A percentile compares a stretch with the other conserved stretches of the same genome.
Conservation (phyloP, 1,140 invertebrate species). For the Drosophila lacteicornis region DNA sequence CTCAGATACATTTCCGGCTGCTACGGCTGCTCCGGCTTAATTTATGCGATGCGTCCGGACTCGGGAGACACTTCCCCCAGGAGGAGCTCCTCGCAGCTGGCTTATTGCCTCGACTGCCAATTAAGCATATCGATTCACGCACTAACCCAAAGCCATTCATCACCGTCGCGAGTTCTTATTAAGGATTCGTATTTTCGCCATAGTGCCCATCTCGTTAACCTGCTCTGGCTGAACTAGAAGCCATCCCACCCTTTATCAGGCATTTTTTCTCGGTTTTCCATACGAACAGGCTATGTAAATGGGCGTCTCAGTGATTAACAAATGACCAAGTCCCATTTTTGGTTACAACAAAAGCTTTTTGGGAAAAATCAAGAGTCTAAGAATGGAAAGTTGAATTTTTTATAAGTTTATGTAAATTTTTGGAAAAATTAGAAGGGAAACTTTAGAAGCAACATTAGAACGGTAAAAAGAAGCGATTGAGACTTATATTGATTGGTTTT, state of each 20-base stretch:
- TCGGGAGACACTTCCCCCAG: slow-evolving; percentile 19
- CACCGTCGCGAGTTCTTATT: slow-evolving; percentile 23
- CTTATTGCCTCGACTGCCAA: slow-evolving; percentile 37
- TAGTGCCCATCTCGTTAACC: slow-evolving; percentile 4
- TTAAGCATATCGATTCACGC: slow-evolving; percentile 40
- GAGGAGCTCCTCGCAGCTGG: slow-evolving; percentile 28
- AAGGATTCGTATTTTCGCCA: slow-evolving; percentile 1
- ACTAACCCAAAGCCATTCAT: slow-evolving; percentile 51
- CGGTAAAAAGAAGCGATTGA: background rate
- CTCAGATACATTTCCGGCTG: slow-evolving; percentile 29
- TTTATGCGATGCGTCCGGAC: slow-evolving; percentile 30
- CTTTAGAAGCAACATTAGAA: background rate
- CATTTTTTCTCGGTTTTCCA: slow-evolving; percentile 1
- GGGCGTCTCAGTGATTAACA: background rate
- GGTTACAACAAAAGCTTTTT: background rate
- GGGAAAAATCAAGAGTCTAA: background rate
- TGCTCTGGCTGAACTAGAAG: background rate
- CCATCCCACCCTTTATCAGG: background rate
- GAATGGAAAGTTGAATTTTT: slow-evolving; percentile 1
- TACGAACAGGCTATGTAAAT: background rate
- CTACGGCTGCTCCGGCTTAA: slow-evolving; percentile 2
- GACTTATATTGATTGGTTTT: too few relatives aligned
- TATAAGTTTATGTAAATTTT: slow-evolving; percentile 12
- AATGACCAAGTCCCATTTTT: background rate
- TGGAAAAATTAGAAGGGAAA: slow-evolving; percentile 6